These are phyloP conservation scores for Tribolium castaneum DNA, from an alignment of 1,140 invertebrate genomes.

Conservation along the genomic window DNA sequence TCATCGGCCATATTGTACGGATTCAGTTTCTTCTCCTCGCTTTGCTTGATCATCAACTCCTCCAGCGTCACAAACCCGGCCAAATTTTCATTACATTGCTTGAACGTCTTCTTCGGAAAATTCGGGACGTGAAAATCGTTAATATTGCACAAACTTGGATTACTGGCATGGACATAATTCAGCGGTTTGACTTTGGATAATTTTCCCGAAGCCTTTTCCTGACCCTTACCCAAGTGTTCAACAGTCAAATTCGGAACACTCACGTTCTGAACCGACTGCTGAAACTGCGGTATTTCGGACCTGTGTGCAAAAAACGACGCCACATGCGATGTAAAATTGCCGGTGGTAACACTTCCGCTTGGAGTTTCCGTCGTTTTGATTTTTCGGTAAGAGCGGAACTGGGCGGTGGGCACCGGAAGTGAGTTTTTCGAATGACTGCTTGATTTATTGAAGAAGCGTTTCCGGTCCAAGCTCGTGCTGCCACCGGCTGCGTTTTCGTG, in stretches of 20 bases:
- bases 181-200: constrained; percentile 64
- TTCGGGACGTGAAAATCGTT: constrained; percentile 52
- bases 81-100: constrained; percentile 56
- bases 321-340: constrained; percentile 63
- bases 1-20: constrained; percentile 62
- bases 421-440: constrained; percentile 65
- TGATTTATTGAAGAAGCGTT: constrained; percentile 71
- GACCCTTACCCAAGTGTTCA: constrained; percentile 41
- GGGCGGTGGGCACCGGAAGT: constrained; percentile 80
- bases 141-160: constrained; percentile 74
- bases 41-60: constrained; percentile 79
- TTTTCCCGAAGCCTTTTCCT: constrained; percentile 6
- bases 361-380: constrained; percentile 62
- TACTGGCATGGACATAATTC: constrained; percentile 74
- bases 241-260: constrained; percentile 58
- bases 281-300: constrained; percentile 50
- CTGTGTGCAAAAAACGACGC: constrained; percentile 57
- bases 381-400: constrained; percentile 79
- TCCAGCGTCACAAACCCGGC: constrained; percentile 74
- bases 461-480: constrained; percentile 77
- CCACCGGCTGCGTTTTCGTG: constrained; percentile 58
- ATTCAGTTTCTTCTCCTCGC: constrained; percentile 71
- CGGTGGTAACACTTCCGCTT: constrained; percentile 57
- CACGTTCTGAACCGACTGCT: constrained; percentile 52
- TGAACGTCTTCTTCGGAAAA: constrained; percentile 49